Evolutionary conservation across 30 jellyfish, hydroid and myxozoan genomes (phyloP).

Genomic region (Turritopsis rubra): DNA sequence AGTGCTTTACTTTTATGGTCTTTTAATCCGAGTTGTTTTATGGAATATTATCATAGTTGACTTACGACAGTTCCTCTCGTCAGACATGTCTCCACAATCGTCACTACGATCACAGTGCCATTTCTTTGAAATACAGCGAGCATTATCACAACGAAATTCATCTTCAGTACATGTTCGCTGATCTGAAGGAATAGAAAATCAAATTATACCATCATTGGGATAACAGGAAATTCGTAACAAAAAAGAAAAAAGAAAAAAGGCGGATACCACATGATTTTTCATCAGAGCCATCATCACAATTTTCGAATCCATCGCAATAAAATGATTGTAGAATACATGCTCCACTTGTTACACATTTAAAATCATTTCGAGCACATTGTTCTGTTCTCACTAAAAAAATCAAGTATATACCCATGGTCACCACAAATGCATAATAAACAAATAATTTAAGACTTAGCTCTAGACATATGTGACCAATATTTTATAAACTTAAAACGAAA

Average conservation of each 20-base stretch:
- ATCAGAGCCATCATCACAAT: background rate
- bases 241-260: too few species aligned
- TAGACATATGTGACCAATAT: background rate
- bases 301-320: constrained; percentile 51
- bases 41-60: too few species aligned
- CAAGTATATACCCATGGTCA: too few species aligned
- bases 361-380: constrained; percentile 40
- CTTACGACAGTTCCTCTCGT: constrained; percentile 35
- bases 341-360: constrained; percentile 73
- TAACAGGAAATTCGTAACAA: too few species aligned
- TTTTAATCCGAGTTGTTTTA: too few species aligned
- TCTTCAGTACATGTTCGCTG: constrained; percentile 1
- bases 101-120: constrained; percentile 27
- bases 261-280: background rate
- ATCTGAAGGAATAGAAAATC: background rate
- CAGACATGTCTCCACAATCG: constrained; percentile 31
- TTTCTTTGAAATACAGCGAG: constrained; percentile 18
- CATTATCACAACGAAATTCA: constrained; percentile 26
- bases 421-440: background rate
- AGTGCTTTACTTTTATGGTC: too few species aligned
- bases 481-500: background rate
- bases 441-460: background rate
- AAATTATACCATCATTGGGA: too few species aligned
- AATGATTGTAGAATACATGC: constrained; percentile 43
- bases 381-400: constrained; percentile 6